Conservation (phyloP, 53 echinoderm and acorn worm species). For the Zoroaster sp. region DNA sequence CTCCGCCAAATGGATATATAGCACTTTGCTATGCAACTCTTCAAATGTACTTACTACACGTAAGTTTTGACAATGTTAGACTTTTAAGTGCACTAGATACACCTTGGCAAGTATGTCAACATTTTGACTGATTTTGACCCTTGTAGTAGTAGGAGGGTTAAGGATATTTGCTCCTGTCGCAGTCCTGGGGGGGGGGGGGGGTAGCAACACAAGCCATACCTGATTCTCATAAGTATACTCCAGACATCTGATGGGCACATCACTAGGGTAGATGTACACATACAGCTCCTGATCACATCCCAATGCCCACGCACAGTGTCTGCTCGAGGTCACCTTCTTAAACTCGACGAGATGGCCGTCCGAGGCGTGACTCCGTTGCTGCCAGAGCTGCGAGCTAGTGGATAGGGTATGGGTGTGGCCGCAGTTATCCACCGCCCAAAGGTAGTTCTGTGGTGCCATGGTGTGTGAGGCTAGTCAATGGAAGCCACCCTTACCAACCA, state of each 20-base stretch:
- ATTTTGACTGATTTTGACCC: no score
- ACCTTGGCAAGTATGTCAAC: no score
- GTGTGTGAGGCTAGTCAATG: no score
- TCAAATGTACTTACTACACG: no score
- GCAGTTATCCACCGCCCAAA: slow-evolving; percentile 89
- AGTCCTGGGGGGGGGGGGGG: not conserved
- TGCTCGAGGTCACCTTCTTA: slow-evolving; percentile 79
- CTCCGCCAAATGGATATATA: no score
- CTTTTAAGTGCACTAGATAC: no score
- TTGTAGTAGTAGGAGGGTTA: no score
- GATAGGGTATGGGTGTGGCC: slow-evolving; percentile 84
- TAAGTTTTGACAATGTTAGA: no score
- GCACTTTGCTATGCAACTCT: no score
- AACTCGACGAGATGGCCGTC: slow-evolving; percentile 77
- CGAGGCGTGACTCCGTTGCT: slow-evolving; percentile 65
- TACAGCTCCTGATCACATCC: slow-evolving; percentile 84
- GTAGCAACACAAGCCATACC: slow-evolving; percentile 13
- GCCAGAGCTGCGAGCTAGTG: slow-evolving; percentile 80
- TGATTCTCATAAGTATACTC: slow-evolving; percentile 95
- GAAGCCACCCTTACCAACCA: no score
- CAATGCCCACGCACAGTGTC: slow-evolving; percentile 82
- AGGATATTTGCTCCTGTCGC: no score
- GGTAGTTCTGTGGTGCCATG: slow-evolving; percentile 66
- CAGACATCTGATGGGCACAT: slow-evolving; percentile 86
- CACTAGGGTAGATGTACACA: slow-evolving; percentile 80